Evolutionary conservation across 2,797 vertebrate species (phyloP), one percentile per base, ranked within the genome.

Genomic region (Loriculus beryllinus): DNA sequence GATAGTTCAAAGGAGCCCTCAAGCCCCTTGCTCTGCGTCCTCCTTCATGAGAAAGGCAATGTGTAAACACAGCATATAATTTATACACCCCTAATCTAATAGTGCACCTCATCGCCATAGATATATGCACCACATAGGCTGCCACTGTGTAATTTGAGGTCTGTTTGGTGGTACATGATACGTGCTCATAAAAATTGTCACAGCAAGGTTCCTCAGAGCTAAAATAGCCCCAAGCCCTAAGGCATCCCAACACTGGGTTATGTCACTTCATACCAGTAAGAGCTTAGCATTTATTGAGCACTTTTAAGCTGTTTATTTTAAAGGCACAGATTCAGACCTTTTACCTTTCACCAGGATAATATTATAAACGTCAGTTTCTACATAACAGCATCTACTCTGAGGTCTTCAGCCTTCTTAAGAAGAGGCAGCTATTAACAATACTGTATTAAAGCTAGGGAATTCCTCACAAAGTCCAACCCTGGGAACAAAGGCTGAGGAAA

Each of bases 401-500:
- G 39, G 8, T 79, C 62, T 80, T 57, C 29, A 70, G n/a, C 20
- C 45, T 81, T 77, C 76, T 67, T 64, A 90, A 89, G 86, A 70
- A 77, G 49, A 59, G 35, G 63, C 39, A 85, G 29, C 42, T 90
- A 59, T 77, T 92, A 83, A 42, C 40, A 63, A 3, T 49, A 37
- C 51, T 81, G 56, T 72, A 86, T 85, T 74, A 39, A 90, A 90
- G 29, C 54, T 16, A 87, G 25, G 64, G 52, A 28, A 16, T 19
- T 56, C 47, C 22, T 92, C 43, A 35, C 26, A 65, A 83, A 45
- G 60, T 59, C 62, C 64, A 59, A 90, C 65, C 42, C 52, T 48
- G 43, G 54, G 48, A 95, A 87, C 54, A 92, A 91, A 95, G 51
- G 26, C 59, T 65, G 64, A 90, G 25, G 65, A 91, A 91, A 92